Evolutionary conservation across 2,888 invertebrate species (phyloP), one percentile per base, ranked within the genome.

Genomic region (Bombyx huttoni): DNA sequence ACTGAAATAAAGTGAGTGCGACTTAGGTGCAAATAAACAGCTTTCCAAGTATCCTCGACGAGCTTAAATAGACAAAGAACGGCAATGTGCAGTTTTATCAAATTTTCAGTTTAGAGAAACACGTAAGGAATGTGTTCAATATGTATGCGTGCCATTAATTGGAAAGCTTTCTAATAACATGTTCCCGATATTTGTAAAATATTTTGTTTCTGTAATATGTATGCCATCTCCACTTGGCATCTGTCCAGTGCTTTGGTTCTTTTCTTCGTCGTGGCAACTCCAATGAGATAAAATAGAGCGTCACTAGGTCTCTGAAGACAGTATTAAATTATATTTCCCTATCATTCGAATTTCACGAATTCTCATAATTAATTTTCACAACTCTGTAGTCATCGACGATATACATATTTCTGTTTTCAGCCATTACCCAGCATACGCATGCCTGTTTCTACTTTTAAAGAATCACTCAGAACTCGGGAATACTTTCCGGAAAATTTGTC

Each of bases 161-260:
- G 48, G 56, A 59, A 55, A 53, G 55, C 56, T 59, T 57, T 56
- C 53, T 56, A 52, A 57, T 53, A 55, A 49, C 54, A 56, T 67
- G 68, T 78, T 68, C 70, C 63, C 63, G 67, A 78, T 78, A 75
- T 78, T 81, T 81, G 70, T 75, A 68, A 79, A 81, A 78, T 79
- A 81, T 82, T 80, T 77, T 76, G 75, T 75, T 70, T 70, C 69
- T 67, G 73, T 73, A 77, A 79, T 76, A 82, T 78, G 73, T 78
- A 80, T 73, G 75, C 65, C 79, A 75, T 78, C 70, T 78, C 71
- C 60, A 73, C 72, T 84, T 87, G 87, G 87, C 87, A 77, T 58
- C 60, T 68, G 65, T 79, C 87, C 87, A 87, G 82, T 80, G 62
- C 70, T 75, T 76, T 74, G 75, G 79, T 77, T 81, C 82, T 81